Evolutionary conservation across 2,888 invertebrate species (phyloP).

Genomic region (Euplagia quadripunctaria): DNA sequence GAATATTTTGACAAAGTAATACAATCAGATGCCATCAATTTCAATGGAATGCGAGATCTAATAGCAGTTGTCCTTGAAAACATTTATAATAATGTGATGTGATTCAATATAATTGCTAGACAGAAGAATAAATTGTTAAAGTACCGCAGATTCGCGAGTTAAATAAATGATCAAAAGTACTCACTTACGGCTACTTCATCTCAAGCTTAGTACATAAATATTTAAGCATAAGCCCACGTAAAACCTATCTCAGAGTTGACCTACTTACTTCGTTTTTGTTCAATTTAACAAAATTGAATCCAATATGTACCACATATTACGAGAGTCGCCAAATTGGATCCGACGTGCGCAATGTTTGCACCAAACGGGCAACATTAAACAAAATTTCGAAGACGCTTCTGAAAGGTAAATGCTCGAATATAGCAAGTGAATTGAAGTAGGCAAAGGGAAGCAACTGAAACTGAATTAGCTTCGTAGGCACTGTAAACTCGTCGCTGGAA

Average conservation of each 20-base stretch:
- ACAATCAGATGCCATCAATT: no score
- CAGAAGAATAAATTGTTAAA: conserved; percentile 1
- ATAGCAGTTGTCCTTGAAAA: no score
- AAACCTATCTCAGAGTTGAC: conserved; percentile 16
- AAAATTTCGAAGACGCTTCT: conserved; percentile 46
- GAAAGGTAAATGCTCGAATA: conserved; percentile 36
- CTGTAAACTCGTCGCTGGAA: conserved; percentile 56
- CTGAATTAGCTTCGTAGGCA: conserved; percentile 61
- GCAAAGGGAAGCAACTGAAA: conserved; percentile 57
- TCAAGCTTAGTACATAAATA: conserved; percentile 14
- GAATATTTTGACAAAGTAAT: no score
- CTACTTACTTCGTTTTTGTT: conserved; percentile 18
- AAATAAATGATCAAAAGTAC: conserved; percentile 19
- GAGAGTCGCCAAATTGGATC: conserved; percentile 34
- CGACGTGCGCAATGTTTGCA: conserved; percentile 35
- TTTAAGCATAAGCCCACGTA: conserved; percentile 14
- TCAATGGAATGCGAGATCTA: no score
- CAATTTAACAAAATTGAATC: conserved; percentile 33
- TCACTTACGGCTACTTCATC: conserved; percentile 14
- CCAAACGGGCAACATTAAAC: conserved; percentile 46
- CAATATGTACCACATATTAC: conserved; percentile 29
- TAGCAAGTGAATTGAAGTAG: conserved; percentile 56
- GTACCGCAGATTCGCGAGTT: conserved; percentile 2
- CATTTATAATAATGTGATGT: neutral
- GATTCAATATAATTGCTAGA: neutral